Conservation (phyloP, 2,888 invertebrate species). For the Timema podura region DNA sequence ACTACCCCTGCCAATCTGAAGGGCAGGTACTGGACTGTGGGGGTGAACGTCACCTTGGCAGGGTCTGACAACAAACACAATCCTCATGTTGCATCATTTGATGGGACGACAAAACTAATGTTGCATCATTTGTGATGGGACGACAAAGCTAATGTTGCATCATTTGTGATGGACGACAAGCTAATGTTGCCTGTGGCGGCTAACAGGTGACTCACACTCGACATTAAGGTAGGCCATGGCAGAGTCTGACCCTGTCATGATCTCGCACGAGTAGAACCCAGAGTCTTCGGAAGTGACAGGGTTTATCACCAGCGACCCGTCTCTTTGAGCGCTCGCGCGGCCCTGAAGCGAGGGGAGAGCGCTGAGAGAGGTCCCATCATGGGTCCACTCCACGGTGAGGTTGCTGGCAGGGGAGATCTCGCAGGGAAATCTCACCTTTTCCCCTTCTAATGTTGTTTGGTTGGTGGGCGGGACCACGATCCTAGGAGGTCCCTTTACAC, state of each 20-base stretch:
- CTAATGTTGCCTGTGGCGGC: no score
- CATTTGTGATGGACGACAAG: neutral
- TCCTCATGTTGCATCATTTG: no score
- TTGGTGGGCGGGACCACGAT: constrained; percentile 94
- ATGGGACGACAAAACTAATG: constrained; percentile 31
- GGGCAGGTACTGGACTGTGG: constrained; percentile 90
- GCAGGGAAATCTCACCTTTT: constrained; percentile 90
- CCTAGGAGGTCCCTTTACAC: constrained; percentile 22
- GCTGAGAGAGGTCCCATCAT: constrained; percentile 83
- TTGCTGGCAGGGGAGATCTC: constrained; percentile 93
- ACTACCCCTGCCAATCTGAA: constrained; percentile 90
- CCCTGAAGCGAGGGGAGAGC: constrained; percentile 82
- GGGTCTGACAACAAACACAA: constrained; percentile 62
- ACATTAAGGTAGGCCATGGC: constrained; percentile 94
- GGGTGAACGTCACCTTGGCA: constrained; percentile 93
- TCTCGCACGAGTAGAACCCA: constrained; percentile 93
- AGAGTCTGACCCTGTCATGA: constrained; percentile 92
- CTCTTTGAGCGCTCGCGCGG: constrained; percentile 75
- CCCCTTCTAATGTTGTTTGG: constrained; percentile 90
- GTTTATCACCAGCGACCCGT: constrained; percentile 89
- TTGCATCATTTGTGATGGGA: constrained; percentile 20
- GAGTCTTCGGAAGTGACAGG: constrained; percentile 93
- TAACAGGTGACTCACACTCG: constrained; percentile 70
- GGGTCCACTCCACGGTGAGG: constrained; percentile 91
- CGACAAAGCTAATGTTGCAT: constrained; percentile 33